These are phyloP conservation scores for Herpetotheres cachinnans DNA, from an alignment of 2,113 vertebrate genomes.

Conservation along the genomic window DNA sequence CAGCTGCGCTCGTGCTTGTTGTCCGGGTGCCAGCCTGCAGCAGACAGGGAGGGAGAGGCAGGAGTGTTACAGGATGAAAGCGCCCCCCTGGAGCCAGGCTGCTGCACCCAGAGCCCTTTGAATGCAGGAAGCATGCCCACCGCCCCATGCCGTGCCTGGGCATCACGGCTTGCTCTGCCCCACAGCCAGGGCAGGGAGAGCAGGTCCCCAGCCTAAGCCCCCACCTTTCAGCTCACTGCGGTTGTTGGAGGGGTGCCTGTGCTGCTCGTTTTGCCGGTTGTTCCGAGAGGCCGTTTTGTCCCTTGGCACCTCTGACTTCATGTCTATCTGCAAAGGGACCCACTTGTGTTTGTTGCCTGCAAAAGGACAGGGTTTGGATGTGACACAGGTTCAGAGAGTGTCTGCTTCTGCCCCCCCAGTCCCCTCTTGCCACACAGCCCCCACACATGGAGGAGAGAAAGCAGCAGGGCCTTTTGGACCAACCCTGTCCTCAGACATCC, in stretches of 20 bases:
- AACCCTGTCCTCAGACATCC: neutral
- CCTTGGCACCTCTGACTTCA: slow-evolving; percentile 92
- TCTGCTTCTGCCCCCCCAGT: neutral
- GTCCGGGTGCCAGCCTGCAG: slow-evolving; percentile 89
- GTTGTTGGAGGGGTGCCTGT: slow-evolving; percentile 83
- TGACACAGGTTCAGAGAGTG: neutral
- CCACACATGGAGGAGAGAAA: neutral
- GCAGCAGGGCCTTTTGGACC: neutral
- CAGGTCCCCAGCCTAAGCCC: neutral
- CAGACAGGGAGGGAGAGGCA: neutral
- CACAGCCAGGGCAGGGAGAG: accelerated
- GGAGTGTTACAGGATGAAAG: neutral
- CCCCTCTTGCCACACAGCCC: neutral
- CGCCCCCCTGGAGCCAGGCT: neutral
- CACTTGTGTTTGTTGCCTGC: slow-evolving; percentile 97
- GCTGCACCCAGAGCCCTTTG: accelerated
- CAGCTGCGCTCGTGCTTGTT: slow-evolving; percentile 90
- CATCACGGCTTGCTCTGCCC: neutral
- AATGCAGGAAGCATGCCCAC: accelerated
- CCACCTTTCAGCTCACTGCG: slow-evolving; percentile 92
- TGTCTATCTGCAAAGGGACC: slow-evolving; percentile 97
- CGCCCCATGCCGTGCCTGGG: neutral
- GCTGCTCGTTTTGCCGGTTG: slow-evolving; percentile 89
- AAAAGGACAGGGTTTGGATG: slow-evolving; percentile 25
- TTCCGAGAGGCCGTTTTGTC: slow-evolving; percentile 93